phyloP scores from a whole-genome alignment of 1,140 invertebrate genomes.

The Danaus melanippus region DNA sequence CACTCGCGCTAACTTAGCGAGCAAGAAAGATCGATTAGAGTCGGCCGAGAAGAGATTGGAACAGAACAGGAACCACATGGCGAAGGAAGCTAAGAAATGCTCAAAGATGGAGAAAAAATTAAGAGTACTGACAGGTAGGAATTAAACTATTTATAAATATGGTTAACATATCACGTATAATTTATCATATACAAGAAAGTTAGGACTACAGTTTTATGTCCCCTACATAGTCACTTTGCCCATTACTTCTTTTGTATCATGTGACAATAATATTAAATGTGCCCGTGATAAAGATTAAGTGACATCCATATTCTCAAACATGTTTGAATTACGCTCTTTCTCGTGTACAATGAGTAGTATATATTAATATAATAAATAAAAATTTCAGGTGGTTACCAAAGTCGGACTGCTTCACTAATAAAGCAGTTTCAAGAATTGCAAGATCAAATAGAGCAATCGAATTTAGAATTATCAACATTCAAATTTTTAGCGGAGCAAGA shows the following conservation, averaged over 20 bases:
- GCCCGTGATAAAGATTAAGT: no score
- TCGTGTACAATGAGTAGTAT: no score
- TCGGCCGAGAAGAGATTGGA: slow-evolving; percentile 94
- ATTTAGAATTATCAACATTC: slow-evolving; percentile 94
- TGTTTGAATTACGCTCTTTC: no score
- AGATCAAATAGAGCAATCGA: slow-evolving; percentile 92
- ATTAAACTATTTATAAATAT: slow-evolving; percentile 75
- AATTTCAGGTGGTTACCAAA: slow-evolving; percentile 61
- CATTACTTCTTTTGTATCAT: no score
- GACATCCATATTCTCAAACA: no score
- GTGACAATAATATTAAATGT: no score
- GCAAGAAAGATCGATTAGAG: slow-evolving; percentile 96
- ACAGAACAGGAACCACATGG: slow-evolving; percentile 95
- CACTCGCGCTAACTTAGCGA: slow-evolving; percentile 93
- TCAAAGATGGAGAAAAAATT: slow-evolving; percentile 99
- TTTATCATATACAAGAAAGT: slow-evolving; percentile 16
- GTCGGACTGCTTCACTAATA: slow-evolving; percentile 86
- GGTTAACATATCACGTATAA: slow-evolving; percentile 43
- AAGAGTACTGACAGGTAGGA: slow-evolving; percentile 88
- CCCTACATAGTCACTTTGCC: no score
- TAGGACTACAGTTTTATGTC: slow-evolving; percentile 8
- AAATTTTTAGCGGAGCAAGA: slow-evolving; percentile 93
- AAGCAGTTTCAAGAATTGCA: slow-evolving; percentile 92
- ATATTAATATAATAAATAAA: no score
- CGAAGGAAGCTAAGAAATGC: slow-evolving; percentile 94